These are phyloP conservation scores for Tyrannus savana DNA, from an alignment of 2,113 vertebrate species.

Conservation along the genomic window DNA sequence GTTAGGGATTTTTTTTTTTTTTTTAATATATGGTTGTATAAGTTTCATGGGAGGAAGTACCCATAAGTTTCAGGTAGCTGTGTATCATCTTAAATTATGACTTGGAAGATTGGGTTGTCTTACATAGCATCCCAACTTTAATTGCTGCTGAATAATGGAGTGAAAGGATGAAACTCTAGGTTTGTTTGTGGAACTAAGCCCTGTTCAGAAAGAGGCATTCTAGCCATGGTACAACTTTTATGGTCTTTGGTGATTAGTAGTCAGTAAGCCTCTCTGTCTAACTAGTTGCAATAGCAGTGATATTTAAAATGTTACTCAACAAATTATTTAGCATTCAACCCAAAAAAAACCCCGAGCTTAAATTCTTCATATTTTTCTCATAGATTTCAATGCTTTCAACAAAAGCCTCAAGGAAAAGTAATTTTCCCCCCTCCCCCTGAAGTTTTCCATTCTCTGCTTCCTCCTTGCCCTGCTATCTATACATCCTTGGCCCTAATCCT, in stretches of 20 bases:
- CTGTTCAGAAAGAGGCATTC: background rate
- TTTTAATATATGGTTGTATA: background rate
- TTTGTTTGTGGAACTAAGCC: background rate
- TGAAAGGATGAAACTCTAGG: background rate
- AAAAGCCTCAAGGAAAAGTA: background rate
- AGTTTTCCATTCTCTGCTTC: background rate
- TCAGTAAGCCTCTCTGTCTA: background rate
- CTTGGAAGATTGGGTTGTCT: background rate
- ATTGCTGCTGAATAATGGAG: background rate
- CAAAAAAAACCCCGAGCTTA: background rate
- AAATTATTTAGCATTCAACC: background rate
- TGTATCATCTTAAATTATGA: background rate
- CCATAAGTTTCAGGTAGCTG: background rate
- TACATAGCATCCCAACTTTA: background rate
- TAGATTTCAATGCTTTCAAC: background rate
- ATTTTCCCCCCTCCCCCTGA: background rate
- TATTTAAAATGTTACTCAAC: background rate
- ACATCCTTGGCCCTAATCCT: background rate
- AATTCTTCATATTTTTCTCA: background rate
- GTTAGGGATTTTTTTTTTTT: background rate
- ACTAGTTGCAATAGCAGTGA: background rate
- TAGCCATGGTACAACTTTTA: background rate
- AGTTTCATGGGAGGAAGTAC: background rate
- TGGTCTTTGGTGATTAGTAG: background rate
- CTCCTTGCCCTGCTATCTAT: background rate